Conservation (phyloP, 2,797 vertebrate species). For the Dromococcyx pavoninus region DNA sequence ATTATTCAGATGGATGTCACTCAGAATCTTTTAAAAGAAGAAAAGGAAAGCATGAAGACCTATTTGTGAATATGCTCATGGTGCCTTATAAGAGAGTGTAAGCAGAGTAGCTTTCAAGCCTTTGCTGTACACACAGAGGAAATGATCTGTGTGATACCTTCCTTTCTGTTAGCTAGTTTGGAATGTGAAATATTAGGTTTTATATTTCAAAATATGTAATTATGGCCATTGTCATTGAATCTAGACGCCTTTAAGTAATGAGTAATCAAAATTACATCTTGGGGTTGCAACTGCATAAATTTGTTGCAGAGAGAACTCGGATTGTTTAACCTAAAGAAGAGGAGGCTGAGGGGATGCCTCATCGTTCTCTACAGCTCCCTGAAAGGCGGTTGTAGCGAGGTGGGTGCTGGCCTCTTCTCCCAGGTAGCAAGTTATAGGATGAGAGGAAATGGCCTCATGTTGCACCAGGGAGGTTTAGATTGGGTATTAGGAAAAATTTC, state of each 20-base stretch:
- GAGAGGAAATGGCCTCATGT: too few relatives aligned
- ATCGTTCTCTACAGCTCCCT: too few relatives aligned
- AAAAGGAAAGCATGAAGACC: neutral
- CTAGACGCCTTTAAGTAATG: neutral
- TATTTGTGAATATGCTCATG: neutral
- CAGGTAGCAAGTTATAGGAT: too few relatives aligned
- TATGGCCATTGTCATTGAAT: neutral
- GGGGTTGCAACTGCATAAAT: neutral
- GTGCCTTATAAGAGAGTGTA: neutral
- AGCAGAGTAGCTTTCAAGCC: neutral
- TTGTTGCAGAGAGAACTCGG: neutral
- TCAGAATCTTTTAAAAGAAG: neutral
- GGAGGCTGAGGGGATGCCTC: too few relatives aligned
- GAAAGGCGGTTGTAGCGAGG: too few relatives aligned
- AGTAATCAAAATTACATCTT: neutral
- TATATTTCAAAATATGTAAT: neutral
- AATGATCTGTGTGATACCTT: neutral
- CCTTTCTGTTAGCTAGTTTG: neutral
- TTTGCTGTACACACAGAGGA: neutral
- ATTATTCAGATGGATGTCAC: constrained; percentile 17
- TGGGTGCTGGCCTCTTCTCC: too few relatives aligned
- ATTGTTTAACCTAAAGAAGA: too few relatives aligned
- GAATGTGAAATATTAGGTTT: neutral
- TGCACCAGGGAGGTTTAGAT: too few relatives aligned
- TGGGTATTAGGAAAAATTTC: too few relatives aligned